Base-by-base conservation (phyloP, 2,888 invertebrate genomes). In the Yponomeuta sedellus region DNA sequence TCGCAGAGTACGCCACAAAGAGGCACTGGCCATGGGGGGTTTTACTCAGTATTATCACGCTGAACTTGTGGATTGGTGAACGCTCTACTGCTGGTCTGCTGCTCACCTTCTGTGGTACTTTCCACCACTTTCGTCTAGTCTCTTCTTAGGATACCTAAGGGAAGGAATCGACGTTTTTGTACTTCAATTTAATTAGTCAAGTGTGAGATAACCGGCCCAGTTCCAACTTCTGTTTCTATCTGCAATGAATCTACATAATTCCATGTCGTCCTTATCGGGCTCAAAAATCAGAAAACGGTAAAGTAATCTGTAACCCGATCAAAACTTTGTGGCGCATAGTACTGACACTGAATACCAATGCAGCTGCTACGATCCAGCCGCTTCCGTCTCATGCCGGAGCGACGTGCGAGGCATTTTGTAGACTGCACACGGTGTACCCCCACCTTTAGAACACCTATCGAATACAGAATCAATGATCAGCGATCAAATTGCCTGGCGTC, bases 281-380 rank as follows among this genome's bases (percentile, higher is more conserved):
- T 66, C 68, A 71, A 52, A 52, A 52, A 76, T 73, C 73, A 73
- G 70, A 71, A 73, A 74, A 74, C 71, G 74, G 74, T 77, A 72
- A 71, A 70, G 71, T 19, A 64, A 73, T 75, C 71, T 69, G 70
- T 71, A 69, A 66, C 67, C 64, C 68, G 61, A 78, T 79, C 76
- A 79, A 73, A 78, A 76, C 76, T 73, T 77, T 77, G 82, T 79
- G 79, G 81, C 79, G 79, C 77, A 78, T 77, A 81, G 81, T 77
- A 81, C 80, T 80, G 77, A 75, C 71, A 72, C 79, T 72, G 89
- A 86, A 90, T 91, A 89, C 82, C 77, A 89, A 90, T 86, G 81
- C 77, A 68, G 67, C 72, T 73, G 73, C 72, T 73, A 40, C 40
- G 69, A 77, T 77, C 73, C 79, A 68, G 79, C 83, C 87, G 88